phyloP scores from a whole-genome alignment of 2,113 vertebrate species.

The Parotia lawesii region DNA sequence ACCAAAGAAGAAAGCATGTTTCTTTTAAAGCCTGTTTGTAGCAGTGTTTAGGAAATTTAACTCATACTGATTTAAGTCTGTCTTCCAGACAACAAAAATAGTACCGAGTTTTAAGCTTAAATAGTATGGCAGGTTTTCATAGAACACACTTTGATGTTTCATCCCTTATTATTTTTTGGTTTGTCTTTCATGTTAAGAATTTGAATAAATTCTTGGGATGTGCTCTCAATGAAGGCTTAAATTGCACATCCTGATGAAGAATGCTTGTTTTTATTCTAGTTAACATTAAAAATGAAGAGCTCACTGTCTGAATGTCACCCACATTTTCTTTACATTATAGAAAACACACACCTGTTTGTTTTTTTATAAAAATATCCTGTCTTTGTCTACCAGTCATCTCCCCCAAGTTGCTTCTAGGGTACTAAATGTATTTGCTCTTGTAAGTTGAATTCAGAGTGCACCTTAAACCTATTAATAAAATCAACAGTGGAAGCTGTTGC shows the following conservation, averaged over 20 bases:
- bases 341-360: not conserved
- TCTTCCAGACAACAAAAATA: not conserved
- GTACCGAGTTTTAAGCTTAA: not conserved
- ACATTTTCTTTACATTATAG: not conserved
- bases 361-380: not conserved
- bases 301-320: not conserved
- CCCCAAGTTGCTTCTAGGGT: not conserved
- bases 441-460: not conserved
- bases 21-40: not conserved
- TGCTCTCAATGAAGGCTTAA: not conserved
- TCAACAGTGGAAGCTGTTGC: not conserved
- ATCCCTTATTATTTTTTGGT: not conserved
- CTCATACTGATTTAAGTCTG: not conserved
- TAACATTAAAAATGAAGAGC: not conserved
- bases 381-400: not conserved
- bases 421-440: not conserved
- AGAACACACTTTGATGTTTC: not conserved
- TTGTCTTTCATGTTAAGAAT: not conserved
- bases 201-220: not conserved
- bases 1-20: not conserved
- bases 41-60: not conserved
- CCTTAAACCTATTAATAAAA: not conserved
- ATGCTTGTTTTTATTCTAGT: not conserved
- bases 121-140: not conserved
- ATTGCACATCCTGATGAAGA: not conserved